phyloP scores from a whole-genome alignment of 2,797 vertebrate genomes.

The Diglossa cyanea region DNA sequence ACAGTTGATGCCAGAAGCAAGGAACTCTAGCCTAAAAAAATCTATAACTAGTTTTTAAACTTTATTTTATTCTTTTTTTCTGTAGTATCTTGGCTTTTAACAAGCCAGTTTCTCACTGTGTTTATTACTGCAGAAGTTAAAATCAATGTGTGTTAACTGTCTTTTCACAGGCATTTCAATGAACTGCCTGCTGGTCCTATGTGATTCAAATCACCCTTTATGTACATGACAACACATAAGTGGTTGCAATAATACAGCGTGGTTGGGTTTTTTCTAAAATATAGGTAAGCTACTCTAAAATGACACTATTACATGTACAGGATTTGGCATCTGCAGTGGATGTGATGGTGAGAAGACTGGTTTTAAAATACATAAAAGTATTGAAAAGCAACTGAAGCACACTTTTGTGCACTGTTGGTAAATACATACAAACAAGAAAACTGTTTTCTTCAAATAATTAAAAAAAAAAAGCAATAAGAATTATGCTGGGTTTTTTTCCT shows the following conservation, averaged over 20 bases:
- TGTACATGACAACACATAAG: neutral
- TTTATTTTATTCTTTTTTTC: neutral
- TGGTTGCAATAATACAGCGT: neutral
- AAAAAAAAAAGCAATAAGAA: neutral
- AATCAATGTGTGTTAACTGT: neutral
- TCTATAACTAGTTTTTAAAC: neutral
- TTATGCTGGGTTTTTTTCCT: neutral
- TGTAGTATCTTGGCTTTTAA: neutral
- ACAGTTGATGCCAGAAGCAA: neutral
- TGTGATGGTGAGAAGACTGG: neutral
- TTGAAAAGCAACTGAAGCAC: neutral
- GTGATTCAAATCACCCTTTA: neutral
- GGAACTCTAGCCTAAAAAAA: neutral
- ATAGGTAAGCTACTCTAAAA: neutral
- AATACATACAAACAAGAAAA: neutral
- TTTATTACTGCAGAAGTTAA: slow-evolving; percentile 35
- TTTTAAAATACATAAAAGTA: slow-evolving; percentile 3
- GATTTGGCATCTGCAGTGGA: neutral
- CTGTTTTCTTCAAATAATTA: neutral
- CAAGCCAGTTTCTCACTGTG: neutral
- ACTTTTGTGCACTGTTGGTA: neutral
- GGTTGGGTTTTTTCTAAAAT: neutral
- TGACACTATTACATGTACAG: neutral
- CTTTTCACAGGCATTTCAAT: neutral
- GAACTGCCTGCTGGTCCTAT: neutral